phyloP scores from a whole-genome alignment of 2,797 vertebrate genomes.

The Heliangelus exortis region DNA sequence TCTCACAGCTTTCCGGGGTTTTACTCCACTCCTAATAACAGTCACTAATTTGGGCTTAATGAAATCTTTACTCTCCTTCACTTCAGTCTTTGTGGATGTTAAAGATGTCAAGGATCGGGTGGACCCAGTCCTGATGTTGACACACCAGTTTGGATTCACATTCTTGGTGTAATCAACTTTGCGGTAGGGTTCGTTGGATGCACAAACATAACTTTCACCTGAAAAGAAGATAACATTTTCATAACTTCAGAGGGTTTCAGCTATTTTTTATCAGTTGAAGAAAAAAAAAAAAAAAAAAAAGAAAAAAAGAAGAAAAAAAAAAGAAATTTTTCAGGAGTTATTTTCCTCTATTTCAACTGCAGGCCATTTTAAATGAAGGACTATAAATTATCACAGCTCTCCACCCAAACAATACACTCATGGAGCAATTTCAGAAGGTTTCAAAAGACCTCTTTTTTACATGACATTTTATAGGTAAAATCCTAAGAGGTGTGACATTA shows the following conservation, averaged over 20 bases:
- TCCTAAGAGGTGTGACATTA: neutral
- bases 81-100: slow-evolving; percentile 81
- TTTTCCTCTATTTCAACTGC: neutral
- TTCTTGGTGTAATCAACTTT: slow-evolving; percentile 97
- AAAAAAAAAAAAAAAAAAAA: rapidly evolving
- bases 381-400: neutral
- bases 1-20: slow-evolving; percentile 95
- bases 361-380: neutral
- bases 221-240: neutral
- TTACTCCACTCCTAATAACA: slow-evolving; percentile 95
- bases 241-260: neutral
- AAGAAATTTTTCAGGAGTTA: neutral
- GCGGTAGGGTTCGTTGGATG: slow-evolving; percentile 92
- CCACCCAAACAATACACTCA: neutral
- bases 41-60: slow-evolving; percentile 98
- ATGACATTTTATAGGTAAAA: neutral
- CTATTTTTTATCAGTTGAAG: neutral
- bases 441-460: neutral
- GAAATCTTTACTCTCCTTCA: slow-evolving; percentile 92
- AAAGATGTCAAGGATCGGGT: slow-evolving; percentile 86
- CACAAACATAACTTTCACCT: slow-evolving; percentile 98
- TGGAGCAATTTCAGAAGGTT: neutral
- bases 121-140: slow-evolving; percentile 87
- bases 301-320: neutral
- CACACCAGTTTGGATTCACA: slow-evolving; percentile 95